Base-by-base conservation (phyloP, 2,888 invertebrate species). In the Platypus cylindrus region DNA sequence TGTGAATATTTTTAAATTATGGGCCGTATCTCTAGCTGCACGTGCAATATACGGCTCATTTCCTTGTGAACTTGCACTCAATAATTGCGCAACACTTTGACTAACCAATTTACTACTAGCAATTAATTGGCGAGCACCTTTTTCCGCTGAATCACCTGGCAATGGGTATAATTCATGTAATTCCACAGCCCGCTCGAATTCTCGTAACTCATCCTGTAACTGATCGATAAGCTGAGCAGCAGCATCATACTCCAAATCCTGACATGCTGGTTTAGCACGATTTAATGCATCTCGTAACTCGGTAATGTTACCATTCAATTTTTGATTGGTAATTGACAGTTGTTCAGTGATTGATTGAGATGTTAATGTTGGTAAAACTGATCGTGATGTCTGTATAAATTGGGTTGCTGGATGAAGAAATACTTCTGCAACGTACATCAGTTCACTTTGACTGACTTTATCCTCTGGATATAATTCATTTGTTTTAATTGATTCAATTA, bases 351-450 rank as follows among this genome's bases (percentile, higher is more conserved):
- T 70, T 1, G 82, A 67, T 40, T 80, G 81, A 55, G 90, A 86
- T 1, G 66, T 64, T 1, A 94, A 75, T 0, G 87, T 84, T 0
- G 93, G 91, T 37, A 90, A 68, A 2, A 85, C 80, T 1, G 81
- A 77, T 45, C 87, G 74, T 0, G 84, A 75, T 0, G 86, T 78
- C 41, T 80, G 72, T 0, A 84, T 72, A 37, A 85, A 77, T 46
- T 80, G 75, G 0, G 74, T 74, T 16, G 72, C 71, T 1, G 76
- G 73, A 64, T 80, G 81, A 26, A 89, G 63, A 60, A 91, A 83
- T 17, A 83, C 78, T 56, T 90, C 86, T 0, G 84, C 75, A 0
- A 85, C 80, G 37, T 82, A 79, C 47, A 91, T 83, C 5, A 90
- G 71, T 48, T 79, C 77, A 2, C 85, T 64, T 51, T 89, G 86